These are phyloP conservation scores for Oceanites oceanicus DNA, from an alignment of 2,113 vertebrate genomes.

Conservation along the genomic window DNA sequence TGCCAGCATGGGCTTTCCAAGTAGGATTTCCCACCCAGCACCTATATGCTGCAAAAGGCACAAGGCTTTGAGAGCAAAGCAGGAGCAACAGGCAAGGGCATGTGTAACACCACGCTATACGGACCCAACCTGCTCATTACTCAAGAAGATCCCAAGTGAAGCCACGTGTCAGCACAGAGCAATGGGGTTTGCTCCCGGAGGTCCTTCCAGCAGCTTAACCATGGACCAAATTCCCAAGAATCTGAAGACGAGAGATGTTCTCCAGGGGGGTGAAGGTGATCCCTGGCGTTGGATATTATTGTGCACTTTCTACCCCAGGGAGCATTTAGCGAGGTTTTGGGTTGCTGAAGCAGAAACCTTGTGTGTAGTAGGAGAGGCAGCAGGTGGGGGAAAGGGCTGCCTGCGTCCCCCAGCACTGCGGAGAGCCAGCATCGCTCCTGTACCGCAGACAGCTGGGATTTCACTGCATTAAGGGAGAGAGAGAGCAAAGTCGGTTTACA, in stretches of 20 bases:
- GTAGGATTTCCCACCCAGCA: background rate
- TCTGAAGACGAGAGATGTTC: accelerated
- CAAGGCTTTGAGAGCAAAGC: background rate
- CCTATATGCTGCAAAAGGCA: background rate
- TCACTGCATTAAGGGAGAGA: background rate
- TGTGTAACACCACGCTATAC: accelerated
- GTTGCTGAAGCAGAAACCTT: background rate
- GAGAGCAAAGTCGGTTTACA: background rate
- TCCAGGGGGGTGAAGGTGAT: background rate
- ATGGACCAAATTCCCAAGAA: background rate
- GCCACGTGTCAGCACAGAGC: accelerated
- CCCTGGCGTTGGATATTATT: background rate
- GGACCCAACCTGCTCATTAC: background rate
- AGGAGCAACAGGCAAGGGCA: background rate
- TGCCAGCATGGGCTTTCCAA: background rate
- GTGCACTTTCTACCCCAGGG: background rate
- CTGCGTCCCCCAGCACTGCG: background rate
- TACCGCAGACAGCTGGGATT: background rate
- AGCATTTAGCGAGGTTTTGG: background rate
- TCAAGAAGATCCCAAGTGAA: background rate
- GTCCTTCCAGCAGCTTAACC: background rate
- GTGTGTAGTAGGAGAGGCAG: background rate
- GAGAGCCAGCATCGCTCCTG: background rate
- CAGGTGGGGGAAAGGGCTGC: background rate
- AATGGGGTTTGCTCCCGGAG: background rate